These are phyloP conservation scores for Oryzias javanicus DNA, from an alignment of 2,113 vertebrate species.

Conservation along the genomic window DNA sequence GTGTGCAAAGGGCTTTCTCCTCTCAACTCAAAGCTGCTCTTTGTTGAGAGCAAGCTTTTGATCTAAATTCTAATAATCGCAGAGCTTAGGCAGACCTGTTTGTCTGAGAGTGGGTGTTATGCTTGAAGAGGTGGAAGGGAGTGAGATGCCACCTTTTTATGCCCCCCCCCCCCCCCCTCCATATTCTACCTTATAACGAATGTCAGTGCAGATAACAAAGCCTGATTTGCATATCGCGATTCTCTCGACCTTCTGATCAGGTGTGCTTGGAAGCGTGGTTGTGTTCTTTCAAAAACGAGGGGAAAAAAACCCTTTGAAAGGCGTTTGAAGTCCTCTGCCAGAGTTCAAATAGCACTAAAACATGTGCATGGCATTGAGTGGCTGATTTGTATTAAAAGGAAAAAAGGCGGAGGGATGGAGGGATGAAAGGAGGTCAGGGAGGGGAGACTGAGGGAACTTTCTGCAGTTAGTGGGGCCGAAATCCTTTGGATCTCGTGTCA, in stretches of 20 bases:
- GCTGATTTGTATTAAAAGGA: conserved; percentile 73
- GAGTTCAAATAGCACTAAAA: conserved; percentile 75
- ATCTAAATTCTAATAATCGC: conserved; percentile 50
- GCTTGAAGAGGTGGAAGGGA: conserved; percentile 32
- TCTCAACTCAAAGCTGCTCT: conserved; percentile 53
- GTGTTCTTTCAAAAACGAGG: conserved; percentile 58
- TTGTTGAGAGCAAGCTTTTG: conserved; percentile 76
- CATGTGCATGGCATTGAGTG: conserved; percentile 70
- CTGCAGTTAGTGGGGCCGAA: conserved; percentile 45
- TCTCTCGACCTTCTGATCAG: conserved; percentile 70
- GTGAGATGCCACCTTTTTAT: conserved; percentile 64
- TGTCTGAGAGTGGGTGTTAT: conserved; percentile 50
- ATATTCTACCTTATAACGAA: conserved; percentile 66
- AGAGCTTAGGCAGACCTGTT: conserved; percentile 43
- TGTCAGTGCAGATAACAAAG: conserved; percentile 73
- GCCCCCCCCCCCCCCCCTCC: conserved; percentile 54
- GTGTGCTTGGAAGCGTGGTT: conserved; percentile 61
- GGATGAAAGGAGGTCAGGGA: conserved; percentile 67
- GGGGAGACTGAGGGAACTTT: conserved; percentile 56
- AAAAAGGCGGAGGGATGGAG: conserved; percentile 55
- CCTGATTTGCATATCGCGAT: conserved; percentile 75
- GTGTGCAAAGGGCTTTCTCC: conserved; percentile 41
- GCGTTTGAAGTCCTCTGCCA: conserved; percentile 73
- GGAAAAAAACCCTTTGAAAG: conserved; percentile 62
- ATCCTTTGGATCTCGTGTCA: conserved; percentile 53